Percentiles rank a stretch among this genome's conserved stretches.
These are phyloP conservation scores for Lamproptera curius DNA, from an alignment of 2,888 invertebrate genomes.

Conservation along the genomic window DNA sequence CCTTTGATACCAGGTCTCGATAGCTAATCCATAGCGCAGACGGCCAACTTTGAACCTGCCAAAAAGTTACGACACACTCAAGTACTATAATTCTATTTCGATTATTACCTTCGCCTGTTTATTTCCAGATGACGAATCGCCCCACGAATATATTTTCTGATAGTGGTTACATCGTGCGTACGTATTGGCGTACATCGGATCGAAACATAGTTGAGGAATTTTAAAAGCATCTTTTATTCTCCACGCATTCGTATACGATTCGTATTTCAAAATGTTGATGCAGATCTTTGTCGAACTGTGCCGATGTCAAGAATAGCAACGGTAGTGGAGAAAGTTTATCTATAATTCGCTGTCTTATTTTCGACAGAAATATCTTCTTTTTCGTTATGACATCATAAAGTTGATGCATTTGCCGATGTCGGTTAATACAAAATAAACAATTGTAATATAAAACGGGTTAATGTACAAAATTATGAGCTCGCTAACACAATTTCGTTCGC, in stretches of 20 bases:
- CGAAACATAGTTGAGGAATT: constrained; percentile 72
- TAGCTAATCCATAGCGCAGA: constrained; percentile 52
- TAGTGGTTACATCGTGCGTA: constrained; percentile 41
- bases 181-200: constrained; percentile 36
- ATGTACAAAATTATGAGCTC: constrained; percentile 8
- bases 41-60: constrained; percentile 51
- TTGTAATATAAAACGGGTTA: constrained; percentile 9
- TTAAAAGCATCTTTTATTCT: constrained; percentile 64
- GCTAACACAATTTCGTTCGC: constrained; percentile 6
- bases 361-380: not conserved
- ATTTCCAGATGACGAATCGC: constrained; percentile 73
- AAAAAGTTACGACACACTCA: constrained; percentile 64
- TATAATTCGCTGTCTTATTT: too few species aligned
- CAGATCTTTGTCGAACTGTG: constrained; percentile 13
- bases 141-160: constrained; percentile 48
- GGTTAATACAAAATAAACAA: constrained; percentile 1
- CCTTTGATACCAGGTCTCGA: constrained; percentile 30
- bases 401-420: not conserved
- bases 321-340: too few species aligned
- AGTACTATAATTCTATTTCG: constrained; percentile 73
- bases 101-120: constrained; percentile 75
- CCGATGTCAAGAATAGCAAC: not conserved
- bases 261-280: constrained; percentile 3
- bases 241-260: constrained; percentile 27
- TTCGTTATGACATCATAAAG: too few species aligned